Conservation (phyloP, 2,797 vertebrate species). For the Lutra lutra region DNA sequence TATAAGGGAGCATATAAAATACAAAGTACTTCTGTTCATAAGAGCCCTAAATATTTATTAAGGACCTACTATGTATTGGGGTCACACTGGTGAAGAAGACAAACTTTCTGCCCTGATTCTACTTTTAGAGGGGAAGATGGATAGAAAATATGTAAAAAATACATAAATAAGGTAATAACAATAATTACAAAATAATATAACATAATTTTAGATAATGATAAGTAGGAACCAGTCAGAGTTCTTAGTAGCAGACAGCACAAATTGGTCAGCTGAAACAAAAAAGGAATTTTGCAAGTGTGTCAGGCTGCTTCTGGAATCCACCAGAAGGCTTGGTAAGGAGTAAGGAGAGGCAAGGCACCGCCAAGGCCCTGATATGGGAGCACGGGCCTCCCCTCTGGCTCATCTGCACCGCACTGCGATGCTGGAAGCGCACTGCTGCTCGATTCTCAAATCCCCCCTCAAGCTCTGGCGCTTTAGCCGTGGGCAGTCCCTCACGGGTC, state of each 20-base stretch:
- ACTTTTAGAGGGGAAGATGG: background rate
- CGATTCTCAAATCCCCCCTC: fast-evolving
- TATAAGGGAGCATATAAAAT: background rate
- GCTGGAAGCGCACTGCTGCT: background rate
- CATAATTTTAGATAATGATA: background rate
- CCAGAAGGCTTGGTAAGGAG: background rate
- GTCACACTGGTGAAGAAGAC: background rate
- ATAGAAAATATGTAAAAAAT: background rate
- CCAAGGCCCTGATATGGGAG: background rate
- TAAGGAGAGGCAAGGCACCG: background rate
- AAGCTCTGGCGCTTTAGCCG: fast-evolving
- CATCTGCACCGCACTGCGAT: too few species aligned
- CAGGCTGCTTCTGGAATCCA: background rate
- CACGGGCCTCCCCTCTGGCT: fast-evolving
- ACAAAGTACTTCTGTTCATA: background rate
- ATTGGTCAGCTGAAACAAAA: background rate
- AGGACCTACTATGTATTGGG: background rate
- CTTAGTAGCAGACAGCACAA: background rate
- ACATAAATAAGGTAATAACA: background rate
- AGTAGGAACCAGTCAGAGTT: background rate
- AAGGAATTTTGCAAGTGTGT: background rate
- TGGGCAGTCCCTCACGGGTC: background rate
- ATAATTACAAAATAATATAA: too few species aligned
- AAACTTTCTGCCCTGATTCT: background rate
- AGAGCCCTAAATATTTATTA: background rate